Evolutionary conservation across 1,140 invertebrate species (phyloP), one percentile per base, ranked within the genome.

Genomic region (Vanessa tameamea): DNA sequence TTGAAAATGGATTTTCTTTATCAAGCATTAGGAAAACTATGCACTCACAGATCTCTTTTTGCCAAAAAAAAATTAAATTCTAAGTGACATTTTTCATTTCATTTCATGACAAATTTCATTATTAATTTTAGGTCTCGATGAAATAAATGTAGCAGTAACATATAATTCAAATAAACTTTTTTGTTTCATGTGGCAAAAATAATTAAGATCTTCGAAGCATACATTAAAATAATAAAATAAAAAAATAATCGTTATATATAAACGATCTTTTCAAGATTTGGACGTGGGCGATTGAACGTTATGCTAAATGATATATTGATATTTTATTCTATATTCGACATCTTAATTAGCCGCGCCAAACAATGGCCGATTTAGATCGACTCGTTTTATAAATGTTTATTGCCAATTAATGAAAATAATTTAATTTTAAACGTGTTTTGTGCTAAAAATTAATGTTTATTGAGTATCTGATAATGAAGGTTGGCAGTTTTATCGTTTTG

Each of bases 241-340:
- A 67, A 67, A 48, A 76, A 76, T 71, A 20, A 31, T 31, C 66
- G 66, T 68, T 20, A 57, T n/a, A 16, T 66, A 48, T 72, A 72
- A 72, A 66, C 12, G 37, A 31, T 43, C 47, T 47, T 16, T 64
- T 48, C 20, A 47, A 66, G 51, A 65, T 47, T 59, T 47, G 13
- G 66, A 75, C 64, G 75, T 73, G 73, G 77, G 79, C 79, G 79
- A 80, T 75, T 73, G 57, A 72, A 78, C 53, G 70, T 23, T 59
- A 71, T 72, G 73, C 64, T 55, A 80, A 78, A 79, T 82, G 79
- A 85, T 75, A 81, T 82, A 85, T 85, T 73, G 81, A 72, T 66
- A 76, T 78, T 77, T 81, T 83, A 83, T 80, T 74, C 78, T 74
- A 69, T 71, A 65, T 68, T 61, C 69, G 75, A 84, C 78, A 80